Conservation (phyloP, 2,113 vertebrate species). For the Stigmatopora nigra region DNA sequence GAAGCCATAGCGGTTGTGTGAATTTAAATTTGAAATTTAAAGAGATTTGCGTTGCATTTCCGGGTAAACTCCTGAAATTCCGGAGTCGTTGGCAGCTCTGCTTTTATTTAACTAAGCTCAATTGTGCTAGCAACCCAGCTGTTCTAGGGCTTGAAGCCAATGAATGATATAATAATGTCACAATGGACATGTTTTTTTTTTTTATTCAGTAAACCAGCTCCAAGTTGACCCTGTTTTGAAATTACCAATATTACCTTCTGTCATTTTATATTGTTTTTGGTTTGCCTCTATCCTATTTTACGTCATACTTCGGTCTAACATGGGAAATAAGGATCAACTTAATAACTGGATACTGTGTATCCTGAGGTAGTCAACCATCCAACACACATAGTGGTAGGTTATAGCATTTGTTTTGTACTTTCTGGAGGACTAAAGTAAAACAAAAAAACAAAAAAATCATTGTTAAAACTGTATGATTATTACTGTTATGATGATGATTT, state of each 20-base stretch:
- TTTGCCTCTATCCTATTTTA: conserved; percentile 65
- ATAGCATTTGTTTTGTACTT: conserved; percentile 92
- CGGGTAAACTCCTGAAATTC: no score
- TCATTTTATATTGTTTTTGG: conserved; percentile 24
- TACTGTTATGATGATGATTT: conserved; percentile 69
- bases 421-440: conserved; percentile 80
- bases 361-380: conserved; percentile 90
- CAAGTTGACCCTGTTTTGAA: conserved; percentile 62
- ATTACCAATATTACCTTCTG: conserved; percentile 62
- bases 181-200: conserved; percentile 62
- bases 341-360: conserved; percentile 98
- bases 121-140: conserved; percentile 52
- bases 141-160: neutral
- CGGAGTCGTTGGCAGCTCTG: no score
- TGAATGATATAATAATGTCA: conserved; percentile 7
- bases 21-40: no score
- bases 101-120: conserved; percentile 58
- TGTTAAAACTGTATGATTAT: conserved; percentile 73
- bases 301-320: conserved; percentile 73
- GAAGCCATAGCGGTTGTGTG: no score
- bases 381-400: conserved; percentile 91
- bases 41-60: no score
- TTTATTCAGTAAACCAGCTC: conserved; percentile 72
- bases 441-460: conserved; percentile 71
- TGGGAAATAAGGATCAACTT: conserved; percentile 87